Conservation (phyloP, 1,140 invertebrate genomes). For the Medauroidea extradentata region DNA sequence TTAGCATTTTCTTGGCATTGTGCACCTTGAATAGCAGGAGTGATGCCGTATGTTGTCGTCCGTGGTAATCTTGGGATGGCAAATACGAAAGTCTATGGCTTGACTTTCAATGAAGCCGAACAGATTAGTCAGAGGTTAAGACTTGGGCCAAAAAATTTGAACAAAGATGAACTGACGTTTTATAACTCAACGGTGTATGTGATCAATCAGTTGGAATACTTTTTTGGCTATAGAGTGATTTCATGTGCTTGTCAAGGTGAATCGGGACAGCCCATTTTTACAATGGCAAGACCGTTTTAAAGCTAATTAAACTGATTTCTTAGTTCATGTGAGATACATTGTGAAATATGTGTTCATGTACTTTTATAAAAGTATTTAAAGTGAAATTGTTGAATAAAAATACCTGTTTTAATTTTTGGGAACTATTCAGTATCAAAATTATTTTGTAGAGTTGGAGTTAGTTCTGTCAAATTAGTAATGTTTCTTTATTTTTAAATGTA, state of each 20-base stretch:
- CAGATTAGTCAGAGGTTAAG: constrained; percentile 14
- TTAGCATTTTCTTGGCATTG: too few relatives aligned
- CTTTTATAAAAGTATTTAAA: too few relatives aligned
- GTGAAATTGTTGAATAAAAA: too few relatives aligned
- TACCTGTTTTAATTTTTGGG: too few relatives aligned
- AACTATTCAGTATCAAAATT: too few relatives aligned
- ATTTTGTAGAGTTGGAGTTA: too few relatives aligned
- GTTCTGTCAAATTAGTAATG: too few relatives aligned
- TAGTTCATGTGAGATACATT: too few relatives aligned
- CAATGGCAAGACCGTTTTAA: constrained; percentile 15
- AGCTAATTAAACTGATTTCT: neutral
- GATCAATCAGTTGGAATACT: constrained; percentile 29
- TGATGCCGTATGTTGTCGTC: constrained; percentile 27
- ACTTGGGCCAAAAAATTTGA: constrained; percentile 16
- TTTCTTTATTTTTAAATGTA: too few relatives aligned
- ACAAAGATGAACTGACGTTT: constrained; percentile 24
- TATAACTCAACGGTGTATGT: constrained; percentile 28
- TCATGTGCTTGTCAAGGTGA: constrained; percentile 22
- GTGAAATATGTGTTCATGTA: too few relatives aligned
- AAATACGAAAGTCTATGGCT: constrained; percentile 28
- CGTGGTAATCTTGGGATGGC: constrained; percentile 27
- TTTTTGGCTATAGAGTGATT: constrained; percentile 25
- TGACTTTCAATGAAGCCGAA: constrained; percentile 17
- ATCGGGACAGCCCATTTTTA: constrained; percentile 22
- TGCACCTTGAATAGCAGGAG: neutral